phyloP scores from a whole-genome alignment of 2,888 invertebrate species.

The Uropetala carovei region DNA sequence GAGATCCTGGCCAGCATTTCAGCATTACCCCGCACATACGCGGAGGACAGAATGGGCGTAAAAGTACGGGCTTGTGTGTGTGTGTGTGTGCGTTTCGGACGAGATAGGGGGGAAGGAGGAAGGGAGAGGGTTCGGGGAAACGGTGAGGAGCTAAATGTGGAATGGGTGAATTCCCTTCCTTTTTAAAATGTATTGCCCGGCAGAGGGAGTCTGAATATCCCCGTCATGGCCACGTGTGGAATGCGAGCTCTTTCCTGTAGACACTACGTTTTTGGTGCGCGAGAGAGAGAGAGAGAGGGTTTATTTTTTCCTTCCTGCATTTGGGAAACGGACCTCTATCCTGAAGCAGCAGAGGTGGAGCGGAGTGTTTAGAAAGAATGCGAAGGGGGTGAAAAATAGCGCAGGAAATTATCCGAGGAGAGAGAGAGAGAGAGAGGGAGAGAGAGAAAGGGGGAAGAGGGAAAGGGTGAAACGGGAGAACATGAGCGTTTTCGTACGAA shows the following conservation, averaged over 20 bases:
- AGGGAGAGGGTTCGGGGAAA: neutral
- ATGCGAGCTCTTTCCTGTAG: constrained; percentile 44
- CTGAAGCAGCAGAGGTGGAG: too few relatives aligned
- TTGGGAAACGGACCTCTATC: neutral
- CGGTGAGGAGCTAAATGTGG: neutral
- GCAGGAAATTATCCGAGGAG: neutral
- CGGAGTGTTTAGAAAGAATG: constrained; percentile 1
- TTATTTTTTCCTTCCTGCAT: neutral
- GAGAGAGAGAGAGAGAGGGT: neutral
- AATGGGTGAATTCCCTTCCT: constrained; percentile 50
- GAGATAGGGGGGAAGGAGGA: neutral
- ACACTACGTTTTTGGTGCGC: neutral
- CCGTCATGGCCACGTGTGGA: constrained; percentile 47
- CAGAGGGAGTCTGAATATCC: neutral
- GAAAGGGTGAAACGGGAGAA: neutral
- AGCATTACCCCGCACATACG: neutral
- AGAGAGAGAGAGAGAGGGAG: neutral
- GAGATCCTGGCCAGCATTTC: neutral
- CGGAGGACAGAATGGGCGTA: neutral
- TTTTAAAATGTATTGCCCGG: constrained; percentile 51
- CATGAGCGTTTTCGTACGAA: neutral
- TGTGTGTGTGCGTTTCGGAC: neutral
- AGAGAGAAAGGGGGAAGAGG: neutral
- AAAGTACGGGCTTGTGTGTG: neutral
- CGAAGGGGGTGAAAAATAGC: constrained; percentile 40